A percentile compares a stretch with the other conserved stretches of the same genome.
These are phyloP conservation scores for Sciurus carolinensis DNA, from an alignment of 2,797 vertebrate genomes.

Conservation along the genomic window DNA sequence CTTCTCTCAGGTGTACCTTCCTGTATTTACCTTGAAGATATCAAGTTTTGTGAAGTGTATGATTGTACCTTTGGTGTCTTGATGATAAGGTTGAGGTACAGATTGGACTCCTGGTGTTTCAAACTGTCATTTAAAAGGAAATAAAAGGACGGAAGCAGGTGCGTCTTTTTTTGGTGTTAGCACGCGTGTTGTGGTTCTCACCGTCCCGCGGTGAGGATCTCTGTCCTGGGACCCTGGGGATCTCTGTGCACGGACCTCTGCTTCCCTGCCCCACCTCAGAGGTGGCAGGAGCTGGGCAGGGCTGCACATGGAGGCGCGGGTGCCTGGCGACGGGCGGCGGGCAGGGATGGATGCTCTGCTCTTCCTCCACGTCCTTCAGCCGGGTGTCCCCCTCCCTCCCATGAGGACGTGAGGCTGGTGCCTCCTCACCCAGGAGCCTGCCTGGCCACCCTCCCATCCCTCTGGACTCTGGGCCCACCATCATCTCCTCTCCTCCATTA, in stretches of 20 bases:
- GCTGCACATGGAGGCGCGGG: accelerated
- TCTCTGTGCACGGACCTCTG: accelerated
- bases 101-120: background rate
- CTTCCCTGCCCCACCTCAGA: background rate
- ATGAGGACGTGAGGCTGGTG: background rate
- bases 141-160: background rate
- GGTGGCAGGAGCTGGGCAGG: accelerated
- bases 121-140: background rate
- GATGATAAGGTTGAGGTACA: background rate
- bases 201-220: background rate
- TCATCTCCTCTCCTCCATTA: background rate
- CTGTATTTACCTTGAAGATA: conserved; percentile 10
- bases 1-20: conserved; percentile 36
- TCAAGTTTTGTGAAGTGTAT: background rate
- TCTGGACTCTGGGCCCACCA: accelerated
- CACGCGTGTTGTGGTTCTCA: accelerated
- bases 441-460: background rate
- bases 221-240: too few species aligned
- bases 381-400: background rate
- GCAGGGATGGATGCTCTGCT: accelerated
- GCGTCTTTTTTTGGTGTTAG: background rate
- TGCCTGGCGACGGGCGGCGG: accelerated
- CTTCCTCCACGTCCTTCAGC: too few species aligned
- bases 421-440: accelerated
- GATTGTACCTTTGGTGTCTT: background rate